These are phyloP conservation scores for Tetragnatha montana DNA, from an alignment of 2,888 invertebrate species.

Conservation along the genomic window DNA sequence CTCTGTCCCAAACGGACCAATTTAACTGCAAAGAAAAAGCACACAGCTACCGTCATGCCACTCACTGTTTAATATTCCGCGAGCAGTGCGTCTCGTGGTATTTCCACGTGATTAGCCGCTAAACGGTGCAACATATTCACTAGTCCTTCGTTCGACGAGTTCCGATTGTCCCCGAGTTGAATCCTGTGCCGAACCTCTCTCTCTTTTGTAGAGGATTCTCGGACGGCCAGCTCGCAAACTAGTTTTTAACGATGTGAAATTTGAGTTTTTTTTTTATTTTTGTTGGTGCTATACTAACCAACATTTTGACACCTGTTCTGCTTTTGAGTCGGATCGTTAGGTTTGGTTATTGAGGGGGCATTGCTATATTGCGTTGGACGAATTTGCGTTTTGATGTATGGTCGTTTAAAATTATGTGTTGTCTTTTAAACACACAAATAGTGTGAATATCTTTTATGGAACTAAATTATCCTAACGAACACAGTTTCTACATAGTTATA, in stretches of 20 bases:
- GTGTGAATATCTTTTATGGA: no score
- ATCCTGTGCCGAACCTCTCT: neutral
- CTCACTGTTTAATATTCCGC: constrained; percentile 28
- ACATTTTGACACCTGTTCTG: constrained; percentile 34
- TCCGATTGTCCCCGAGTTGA: constrained; percentile 2
- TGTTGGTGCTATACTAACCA: constrained; percentile 19
- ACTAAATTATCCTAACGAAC: no score
- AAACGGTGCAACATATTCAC: constrained; percentile 3
- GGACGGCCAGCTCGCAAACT: neutral
- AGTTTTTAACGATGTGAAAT: constrained; percentile 35
- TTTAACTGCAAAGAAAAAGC: neutral
- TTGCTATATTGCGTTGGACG: no score
- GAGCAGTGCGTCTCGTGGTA: neutral
- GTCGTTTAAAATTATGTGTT: no score
- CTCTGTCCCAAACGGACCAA: neutral
- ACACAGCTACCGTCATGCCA: neutral
- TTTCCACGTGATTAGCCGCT: constrained; percentile 15
- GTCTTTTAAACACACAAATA: no score
- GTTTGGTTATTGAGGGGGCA: neutral
- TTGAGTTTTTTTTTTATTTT: constrained; percentile 11
- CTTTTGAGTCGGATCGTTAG: neutral
- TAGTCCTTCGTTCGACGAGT: neutral
- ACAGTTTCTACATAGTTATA: no score
- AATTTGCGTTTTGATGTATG: no score
- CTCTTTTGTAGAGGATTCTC: neutral